Conservation (phyloP, 92 coral and sea anemone genomes). For the Epizoanthus stellaris region DNA sequence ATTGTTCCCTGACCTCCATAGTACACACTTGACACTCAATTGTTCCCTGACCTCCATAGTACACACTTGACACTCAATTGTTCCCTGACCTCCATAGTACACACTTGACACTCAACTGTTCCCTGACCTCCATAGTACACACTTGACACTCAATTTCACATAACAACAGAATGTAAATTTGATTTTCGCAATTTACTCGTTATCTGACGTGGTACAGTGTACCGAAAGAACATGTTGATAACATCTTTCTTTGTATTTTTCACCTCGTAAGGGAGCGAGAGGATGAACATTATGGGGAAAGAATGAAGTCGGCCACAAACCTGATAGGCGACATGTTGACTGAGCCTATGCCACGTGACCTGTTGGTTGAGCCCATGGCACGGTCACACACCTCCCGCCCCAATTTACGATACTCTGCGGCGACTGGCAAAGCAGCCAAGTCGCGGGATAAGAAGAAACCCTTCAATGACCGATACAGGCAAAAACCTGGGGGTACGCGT, state of each 20-base stretch:
- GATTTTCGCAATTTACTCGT: too few species aligned
- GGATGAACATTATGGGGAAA: constrained; percentile 27
- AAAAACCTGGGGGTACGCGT: constrained; percentile 10
- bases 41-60: too few species aligned
- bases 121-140: too few species aligned
- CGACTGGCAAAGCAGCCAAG: not conserved
- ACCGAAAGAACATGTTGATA: too few species aligned
- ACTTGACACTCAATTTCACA: too few species aligned
- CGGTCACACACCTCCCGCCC: not conserved
- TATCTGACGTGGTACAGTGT: too few species aligned
- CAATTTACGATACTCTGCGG: constrained; percentile 21
- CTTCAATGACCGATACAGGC: constrained; percentile 33
- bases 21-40: too few species aligned
- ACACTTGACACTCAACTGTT: too few species aligned
- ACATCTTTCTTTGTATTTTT: not conserved
- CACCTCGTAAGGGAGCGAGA: constrained; percentile 16
- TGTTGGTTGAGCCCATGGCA: constrained; percentile 17
- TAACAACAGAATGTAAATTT: too few species aligned
- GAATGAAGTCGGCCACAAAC: constrained; percentile 31
- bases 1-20: too few species aligned
- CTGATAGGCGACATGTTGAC: constrained; percentile 32
- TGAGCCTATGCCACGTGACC: constrained; percentile 15
- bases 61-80: too few species aligned
- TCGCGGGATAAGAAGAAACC: not conserved
- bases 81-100: too few species aligned